Evolutionary conservation across 2,797 vertebrate species (phyloP).

Genomic region (Gymnocypris eckloni): DNA sequence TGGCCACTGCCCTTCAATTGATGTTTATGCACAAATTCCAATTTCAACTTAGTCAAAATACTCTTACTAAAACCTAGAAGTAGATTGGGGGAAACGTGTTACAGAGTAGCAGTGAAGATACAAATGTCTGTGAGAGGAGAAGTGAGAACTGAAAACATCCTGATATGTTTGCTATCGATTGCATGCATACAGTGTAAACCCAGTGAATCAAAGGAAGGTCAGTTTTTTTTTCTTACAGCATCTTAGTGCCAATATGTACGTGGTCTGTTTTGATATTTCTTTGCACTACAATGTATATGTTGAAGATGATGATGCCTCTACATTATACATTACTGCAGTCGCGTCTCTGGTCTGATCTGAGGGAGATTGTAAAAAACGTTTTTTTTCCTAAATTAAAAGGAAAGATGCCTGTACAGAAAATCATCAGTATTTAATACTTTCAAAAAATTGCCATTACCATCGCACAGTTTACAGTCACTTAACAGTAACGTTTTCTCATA

Average conservation of each 20-base stretch:
- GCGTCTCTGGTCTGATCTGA: constrained; percentile 17
- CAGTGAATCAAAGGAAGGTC: constrained; percentile 28
- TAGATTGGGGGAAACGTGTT: constrained; percentile 1
- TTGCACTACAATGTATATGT: constrained; percentile 48
- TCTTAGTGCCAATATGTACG: constrained; percentile 48
- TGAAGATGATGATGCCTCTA: constrained; percentile 45
- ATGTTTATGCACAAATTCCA: constrained; percentile 2
- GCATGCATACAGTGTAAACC: constrained; percentile 62
- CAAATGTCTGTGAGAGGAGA: constrained; percentile 2
- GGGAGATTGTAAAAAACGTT: constrained; percentile 31
- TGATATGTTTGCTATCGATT: constrained; percentile 52
- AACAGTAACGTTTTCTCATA: constrained; percentile 21
- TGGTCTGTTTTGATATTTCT: constrained; percentile 40
- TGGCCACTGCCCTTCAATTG: background rate
- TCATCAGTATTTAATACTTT: constrained; percentile 27
- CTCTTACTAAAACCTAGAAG: constrained; percentile 2
- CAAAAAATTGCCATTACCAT: constrained; percentile 11
- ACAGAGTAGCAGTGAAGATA: background rate
- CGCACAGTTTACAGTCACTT: constrained; percentile 22
- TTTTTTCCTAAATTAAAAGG: constrained; percentile 16
- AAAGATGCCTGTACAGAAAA: constrained; percentile 35
- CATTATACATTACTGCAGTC: constrained; percentile 31
- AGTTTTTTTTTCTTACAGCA: constrained; percentile 38
- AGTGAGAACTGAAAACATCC: background rate
- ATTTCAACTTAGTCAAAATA: constrained; percentile 7